A percentile compares a stretch with the other conserved stretches of the same genome.
phyloP scores from a whole-genome alignment of 2,113 vertebrate genomes.

The Tauraco erythrolophus region DNA sequence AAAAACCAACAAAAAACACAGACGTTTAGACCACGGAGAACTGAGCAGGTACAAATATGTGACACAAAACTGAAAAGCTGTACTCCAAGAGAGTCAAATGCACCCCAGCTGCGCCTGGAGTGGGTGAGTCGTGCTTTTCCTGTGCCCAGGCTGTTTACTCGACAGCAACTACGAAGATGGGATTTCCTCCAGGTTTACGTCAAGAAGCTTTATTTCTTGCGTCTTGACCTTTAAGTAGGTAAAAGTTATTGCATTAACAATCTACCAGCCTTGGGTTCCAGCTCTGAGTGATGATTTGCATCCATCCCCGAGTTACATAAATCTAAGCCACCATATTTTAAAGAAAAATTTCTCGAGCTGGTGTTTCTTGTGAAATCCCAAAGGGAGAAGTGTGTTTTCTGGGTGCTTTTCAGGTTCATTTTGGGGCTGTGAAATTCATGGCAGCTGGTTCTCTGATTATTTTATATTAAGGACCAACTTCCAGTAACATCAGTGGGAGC shows the following conservation, averaged over 20 bases:
- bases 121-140: neutral
- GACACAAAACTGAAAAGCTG: neutral
- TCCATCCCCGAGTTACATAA: neutral
- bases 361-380: neutral
- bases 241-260: neutral
- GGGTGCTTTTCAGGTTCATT: neutral
- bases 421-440: neutral
- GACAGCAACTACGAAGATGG: neutral
- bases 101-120: neutral
- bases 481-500: constrained; percentile 58
- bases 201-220: neutral
- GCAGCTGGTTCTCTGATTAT: constrained; percentile 63
- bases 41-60: neutral
- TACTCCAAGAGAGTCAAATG: neutral
- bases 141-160: neutral
- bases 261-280: neutral
- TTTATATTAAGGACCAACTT: constrained; percentile 63
- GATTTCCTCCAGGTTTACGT: neutral
- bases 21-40: neutral
- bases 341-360: neutral
- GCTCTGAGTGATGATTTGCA: neutral
- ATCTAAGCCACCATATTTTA: neutral
- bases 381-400: neutral
- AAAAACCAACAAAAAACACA: too few species aligned
- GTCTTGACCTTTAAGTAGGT: neutral